Evolutionary conservation across 2,888 invertebrate genomes (phyloP).

Genomic region (Rotaria socialis): DNA sequence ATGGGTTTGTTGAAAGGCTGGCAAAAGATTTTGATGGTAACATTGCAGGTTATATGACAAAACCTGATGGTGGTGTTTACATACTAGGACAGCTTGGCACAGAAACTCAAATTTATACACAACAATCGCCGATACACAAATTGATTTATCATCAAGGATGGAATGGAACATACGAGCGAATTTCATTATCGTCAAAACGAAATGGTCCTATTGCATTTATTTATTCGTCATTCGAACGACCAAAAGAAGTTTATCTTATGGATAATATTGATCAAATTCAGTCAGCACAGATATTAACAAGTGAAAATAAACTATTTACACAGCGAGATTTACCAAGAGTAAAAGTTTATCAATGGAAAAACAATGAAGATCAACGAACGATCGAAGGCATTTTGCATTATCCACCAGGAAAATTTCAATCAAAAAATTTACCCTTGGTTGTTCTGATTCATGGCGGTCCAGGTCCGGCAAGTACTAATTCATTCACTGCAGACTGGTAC

Average conservation of each 20-base stretch:
- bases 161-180: background rate
- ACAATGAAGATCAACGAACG: background rate
- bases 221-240: background rate
- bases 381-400: constrained; percentile 20
- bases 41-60: background rate
- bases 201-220: background rate
- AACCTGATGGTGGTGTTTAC: background rate
- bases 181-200: constrained; percentile 1
- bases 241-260: background rate
- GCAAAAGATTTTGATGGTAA: background rate
- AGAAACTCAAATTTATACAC: background rate
- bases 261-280: background rate
- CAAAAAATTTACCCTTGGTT: background rate
- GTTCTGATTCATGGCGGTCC: background rate
- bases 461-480: background rate
- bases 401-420: background rate
- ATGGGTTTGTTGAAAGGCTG: background rate
- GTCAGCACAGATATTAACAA: background rate
- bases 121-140: background rate
- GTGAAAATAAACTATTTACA: background rate
- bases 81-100: background rate
- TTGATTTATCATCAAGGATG: background rate
- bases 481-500: background rate
- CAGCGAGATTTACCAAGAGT: background rate
- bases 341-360: constrained; percentile 6